Evolutionary conservation across 1,140 invertebrate species (phyloP).

Genomic region (Centruroides sculpturatus): DNA sequence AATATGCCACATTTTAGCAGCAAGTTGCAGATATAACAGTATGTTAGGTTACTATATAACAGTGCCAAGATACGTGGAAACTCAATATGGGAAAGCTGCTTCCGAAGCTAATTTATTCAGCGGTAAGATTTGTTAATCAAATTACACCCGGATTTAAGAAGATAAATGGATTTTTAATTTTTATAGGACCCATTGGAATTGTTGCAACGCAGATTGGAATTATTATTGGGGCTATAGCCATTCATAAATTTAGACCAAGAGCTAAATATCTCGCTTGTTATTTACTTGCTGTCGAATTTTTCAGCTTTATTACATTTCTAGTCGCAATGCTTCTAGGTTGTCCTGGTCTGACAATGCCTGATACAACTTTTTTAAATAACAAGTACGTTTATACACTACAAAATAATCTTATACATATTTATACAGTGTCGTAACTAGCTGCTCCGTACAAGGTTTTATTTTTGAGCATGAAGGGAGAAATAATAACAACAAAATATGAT

Average conservation of each 20-base stretch:
- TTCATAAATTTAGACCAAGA: constrained; percentile 49
- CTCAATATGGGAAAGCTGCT: constrained; percentile 51
- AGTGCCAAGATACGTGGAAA: constrained; percentile 57
- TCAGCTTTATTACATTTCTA: constrained; percentile 46
- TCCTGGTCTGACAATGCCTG: constrained; percentile 20
- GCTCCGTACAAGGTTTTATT: too few relatives aligned
- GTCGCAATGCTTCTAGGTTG: constrained; percentile 53
- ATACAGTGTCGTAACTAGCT: too few relatives aligned
- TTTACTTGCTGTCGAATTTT: constrained; percentile 49
- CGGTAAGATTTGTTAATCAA: neutral
- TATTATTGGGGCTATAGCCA: constrained; percentile 46
- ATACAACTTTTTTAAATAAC: neutral
- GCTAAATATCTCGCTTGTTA: constrained; percentile 49
- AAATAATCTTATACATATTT: neutral
- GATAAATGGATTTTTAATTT: neutral
- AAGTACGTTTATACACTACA: neutral
- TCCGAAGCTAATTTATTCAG: constrained; percentile 48
- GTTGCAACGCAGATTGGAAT: constrained; percentile 52
- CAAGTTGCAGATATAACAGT: constrained; percentile 30
- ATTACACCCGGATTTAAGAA: neutral
- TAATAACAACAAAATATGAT: too few relatives aligned
- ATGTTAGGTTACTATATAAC: constrained; percentile 60
- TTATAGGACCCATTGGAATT: constrained; percentile 37
- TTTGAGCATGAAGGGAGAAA: too few relatives aligned
- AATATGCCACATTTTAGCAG: constrained; percentile 45